Evolutionary conservation across 2,888 invertebrate genomes (phyloP).

Genomic region (Pseudoips prasinana): DNA sequence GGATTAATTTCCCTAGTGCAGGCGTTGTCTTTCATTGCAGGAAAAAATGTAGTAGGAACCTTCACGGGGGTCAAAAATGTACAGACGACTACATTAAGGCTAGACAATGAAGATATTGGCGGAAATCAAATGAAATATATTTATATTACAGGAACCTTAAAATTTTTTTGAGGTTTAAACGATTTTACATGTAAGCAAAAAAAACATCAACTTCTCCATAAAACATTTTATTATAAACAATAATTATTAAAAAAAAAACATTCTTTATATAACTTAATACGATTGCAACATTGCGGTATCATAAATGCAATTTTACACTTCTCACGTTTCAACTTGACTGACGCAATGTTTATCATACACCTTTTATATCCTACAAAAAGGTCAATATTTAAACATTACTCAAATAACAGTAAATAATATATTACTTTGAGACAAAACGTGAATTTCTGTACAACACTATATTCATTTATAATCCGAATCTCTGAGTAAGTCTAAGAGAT

Average conservation of each 20-base stretch:
- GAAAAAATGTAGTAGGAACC: no score
- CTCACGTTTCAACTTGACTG: conserved; percentile 29
- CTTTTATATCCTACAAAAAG: conserved; percentile 17
- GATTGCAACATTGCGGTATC: conserved; percentile 69
- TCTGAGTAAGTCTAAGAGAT: conserved; percentile 11
- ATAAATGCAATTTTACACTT: conserved; percentile 69
- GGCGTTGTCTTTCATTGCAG: no score
- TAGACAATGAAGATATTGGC: no score
- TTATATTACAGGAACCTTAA: no score
- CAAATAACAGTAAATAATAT: conserved; percentile 29
- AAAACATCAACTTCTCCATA: conserved; percentile 37
- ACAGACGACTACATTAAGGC: no score
- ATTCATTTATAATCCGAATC: conserved; percentile 4
- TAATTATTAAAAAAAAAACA: conserved; percentile 73
- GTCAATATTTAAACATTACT: conserved; percentile 17
- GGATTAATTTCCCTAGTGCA: no score
- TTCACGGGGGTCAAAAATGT: no score
- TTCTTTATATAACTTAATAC: conserved; percentile 62
- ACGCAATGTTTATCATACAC: conserved; percentile 17
- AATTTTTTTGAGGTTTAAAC: no score
- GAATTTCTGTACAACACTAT: conserved; percentile 32
- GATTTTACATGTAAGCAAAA: no score
- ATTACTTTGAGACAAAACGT: conserved; percentile 38
- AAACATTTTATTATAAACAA: conserved; percentile 81
- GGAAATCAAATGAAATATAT: no score